phyloP scores from a whole-genome alignment of 2,113 vertebrate genomes.

The Leucosticte australis region DNA sequence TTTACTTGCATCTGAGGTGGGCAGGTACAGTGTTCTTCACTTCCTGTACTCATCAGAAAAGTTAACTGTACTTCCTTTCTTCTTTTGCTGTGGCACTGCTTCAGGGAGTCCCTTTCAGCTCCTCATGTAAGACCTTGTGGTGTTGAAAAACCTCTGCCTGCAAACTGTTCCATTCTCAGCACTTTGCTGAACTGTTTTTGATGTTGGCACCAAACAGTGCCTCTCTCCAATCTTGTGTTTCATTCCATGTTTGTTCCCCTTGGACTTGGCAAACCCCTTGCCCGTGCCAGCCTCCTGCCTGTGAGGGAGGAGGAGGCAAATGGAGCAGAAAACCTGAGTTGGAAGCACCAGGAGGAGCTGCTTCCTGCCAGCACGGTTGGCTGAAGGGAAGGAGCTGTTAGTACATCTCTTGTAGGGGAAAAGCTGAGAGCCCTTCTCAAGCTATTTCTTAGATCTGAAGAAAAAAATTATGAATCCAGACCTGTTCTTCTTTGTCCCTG shows the following conservation, averaged over 20 bases:
- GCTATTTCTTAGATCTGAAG: not conserved
- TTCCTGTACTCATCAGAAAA: not conserved
- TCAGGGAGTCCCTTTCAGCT: not conserved
- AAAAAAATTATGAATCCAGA: not conserved
- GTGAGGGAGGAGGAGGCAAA: not conserved
- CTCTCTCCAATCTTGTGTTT: not conserved
- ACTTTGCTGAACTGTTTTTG: not conserved
- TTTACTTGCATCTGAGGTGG: not conserved
- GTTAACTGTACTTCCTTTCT: not conserved
- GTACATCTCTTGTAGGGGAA: not conserved
- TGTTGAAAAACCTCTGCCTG: not conserved
- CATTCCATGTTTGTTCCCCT: not conserved
- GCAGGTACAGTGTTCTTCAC: not conserved
- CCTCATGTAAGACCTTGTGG: rapidly evolving
- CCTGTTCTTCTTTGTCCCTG: not conserved
- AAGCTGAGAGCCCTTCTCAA: not conserved
- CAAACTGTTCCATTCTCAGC: not conserved
- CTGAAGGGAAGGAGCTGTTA: not conserved
- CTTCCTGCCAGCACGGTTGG: not conserved
- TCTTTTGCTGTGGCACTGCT: not conserved
- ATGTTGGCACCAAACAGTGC: not conserved
- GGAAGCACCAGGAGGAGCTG: not conserved
- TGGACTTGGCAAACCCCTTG: not conserved
- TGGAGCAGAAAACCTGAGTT: not conserved
- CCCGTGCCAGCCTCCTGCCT: not conserved